Evolutionary conservation across 1,140 invertebrate genomes (phyloP), one percentile per base, ranked within the genome.

Genomic region (Protaetia brevitarsis): DNA sequence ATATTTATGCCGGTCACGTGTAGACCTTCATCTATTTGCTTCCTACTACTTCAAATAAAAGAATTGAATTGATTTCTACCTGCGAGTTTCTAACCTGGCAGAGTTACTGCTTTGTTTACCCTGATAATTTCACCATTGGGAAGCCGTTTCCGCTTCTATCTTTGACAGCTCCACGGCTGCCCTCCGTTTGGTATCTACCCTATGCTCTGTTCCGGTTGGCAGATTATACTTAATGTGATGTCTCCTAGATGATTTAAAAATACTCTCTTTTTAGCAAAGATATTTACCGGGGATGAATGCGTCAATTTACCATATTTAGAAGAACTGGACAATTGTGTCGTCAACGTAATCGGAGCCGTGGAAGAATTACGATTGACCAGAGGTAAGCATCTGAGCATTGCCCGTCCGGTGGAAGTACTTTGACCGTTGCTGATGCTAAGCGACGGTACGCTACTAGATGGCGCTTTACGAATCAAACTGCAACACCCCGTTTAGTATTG

Each of bases 141-240:
- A 96, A 95, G 0, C 94, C 92, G 77, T 94, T 92, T n/a, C 95
- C 94, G 16, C 88, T 91, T 45, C 91, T 85, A 81, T 98, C 96
- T 80, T 98, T 98, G 16, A 98, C 94, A 2, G 96, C 94, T 0
- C 96, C 96, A 56, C 96, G 84, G 68, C 93, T 96, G 3, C 96
- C 96, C 79, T 98, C 96, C 5, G 96, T 98, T 76, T 97, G 90
- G 79, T 98, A 97, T 64, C 87, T 85, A 6, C 96, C 74, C 96
- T 83, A 74, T 98, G 96, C 77, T 98, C 69, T 95, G 91, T 78
- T 98, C 96, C 0, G 96, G 96, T 77, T 98, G 95, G 60, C 88
- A 89, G 1, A 96, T 74, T 68, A 98, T 95, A 74, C 91, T 88
- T 57, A 98, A 78, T 65, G 93, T 88, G 29, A 88, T 85, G 3